These are phyloP conservation scores for Drosophila buzzatii DNA, from an alignment of 2,888 invertebrate species.

Conservation along the genomic window DNA sequence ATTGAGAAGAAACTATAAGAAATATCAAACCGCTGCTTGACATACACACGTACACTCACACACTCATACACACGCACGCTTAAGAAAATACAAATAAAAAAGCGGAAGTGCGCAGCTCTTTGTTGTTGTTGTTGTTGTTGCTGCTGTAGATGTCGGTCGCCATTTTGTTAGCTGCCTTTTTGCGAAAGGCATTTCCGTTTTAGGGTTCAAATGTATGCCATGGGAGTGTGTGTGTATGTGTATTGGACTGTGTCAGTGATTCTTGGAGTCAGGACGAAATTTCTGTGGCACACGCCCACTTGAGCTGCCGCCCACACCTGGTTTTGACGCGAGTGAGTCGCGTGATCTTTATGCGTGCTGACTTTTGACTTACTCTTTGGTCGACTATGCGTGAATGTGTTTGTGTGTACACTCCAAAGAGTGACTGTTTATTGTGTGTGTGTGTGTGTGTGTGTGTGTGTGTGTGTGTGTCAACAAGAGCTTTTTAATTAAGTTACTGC, in stretches of 20 bases:
- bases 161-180: conserved; percentile 57
- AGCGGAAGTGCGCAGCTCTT: conserved; percentile 29
- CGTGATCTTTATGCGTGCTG: conserved; percentile 67
- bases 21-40: conserved; percentile 50
- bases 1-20: conserved; percentile 18
- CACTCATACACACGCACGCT: conserved; percentile 16
- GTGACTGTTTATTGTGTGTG: conserved; percentile 3
- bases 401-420: not conserved
- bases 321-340: conserved; percentile 60
- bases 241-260: conserved; percentile 36
- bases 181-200: conserved; percentile 68
- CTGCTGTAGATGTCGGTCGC: conserved; percentile 51
- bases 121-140: conserved; percentile 32
- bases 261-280: conserved; percentile 61
- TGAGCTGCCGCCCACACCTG: conserved; percentile 16
- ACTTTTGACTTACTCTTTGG: conserved; percentile 51
- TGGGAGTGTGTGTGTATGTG: conserved; percentile 26
- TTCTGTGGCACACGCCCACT: conserved; percentile 62
- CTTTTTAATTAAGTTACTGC: conserved; percentile 74
- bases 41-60: conserved; percentile 26
- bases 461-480: conserved; percentile 22
- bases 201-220: conserved; percentile 66
- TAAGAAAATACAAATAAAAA: conserved; percentile 10
- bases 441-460: not conserved
- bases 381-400: conserved; percentile 11